These are phyloP conservation scores for Sabatieria punctata DNA, from an alignment of 2,888 invertebrate genomes.

Conservation along the genomic window DNA sequence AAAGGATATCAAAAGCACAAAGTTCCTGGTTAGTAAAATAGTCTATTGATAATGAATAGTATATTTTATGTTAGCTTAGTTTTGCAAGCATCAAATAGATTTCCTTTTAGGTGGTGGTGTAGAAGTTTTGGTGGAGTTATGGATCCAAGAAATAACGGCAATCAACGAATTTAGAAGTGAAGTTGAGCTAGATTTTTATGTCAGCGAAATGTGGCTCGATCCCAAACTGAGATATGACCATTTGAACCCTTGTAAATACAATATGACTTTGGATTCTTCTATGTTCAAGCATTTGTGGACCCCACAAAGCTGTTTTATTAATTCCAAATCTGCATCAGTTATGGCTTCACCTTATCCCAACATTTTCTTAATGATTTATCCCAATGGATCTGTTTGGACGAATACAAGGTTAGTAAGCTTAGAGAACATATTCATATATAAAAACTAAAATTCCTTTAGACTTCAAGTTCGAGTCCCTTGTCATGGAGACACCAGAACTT, in stretches of 20 bases:
- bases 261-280: slow-evolving; percentile 25
- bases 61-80: too few relatives aligned
- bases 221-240: slow-evolving; percentile 23
- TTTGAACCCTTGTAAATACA: slow-evolving; percentile 28
- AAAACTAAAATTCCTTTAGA: too few relatives aligned
- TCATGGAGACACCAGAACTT: slow-evolving; percentile 24
- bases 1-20: too few relatives aligned
- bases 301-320: slow-evolving; percentile 27
- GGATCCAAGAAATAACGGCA: slow-evolving; percentile 12
- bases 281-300: slow-evolving; percentile 20
- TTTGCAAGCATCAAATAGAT: too few relatives aligned
- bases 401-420: too few relatives aligned
- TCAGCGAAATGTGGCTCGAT: slow-evolving; percentile 30
- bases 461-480: slow-evolving; percentile 20
- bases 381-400: slow-evolving; percentile 21
- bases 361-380: slow-evolving; percentile 29
- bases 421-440: too few relatives aligned
- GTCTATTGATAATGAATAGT: too few relatives aligned
- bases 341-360: slow-evolving; percentile 30
- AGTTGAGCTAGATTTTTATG: slow-evolving; percentile 28
- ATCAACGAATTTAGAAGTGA: slow-evolving; percentile 11
- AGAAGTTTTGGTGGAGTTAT: slow-evolving; percentile 10
- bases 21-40: too few relatives aligned
- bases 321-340: slow-evolving; percentile 29
- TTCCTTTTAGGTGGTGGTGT: slow-evolving; percentile 6